Evolutionary conservation across 2,113 vertebrate species (phyloP).

Genomic region (Larimichthys polyactis): DNA sequence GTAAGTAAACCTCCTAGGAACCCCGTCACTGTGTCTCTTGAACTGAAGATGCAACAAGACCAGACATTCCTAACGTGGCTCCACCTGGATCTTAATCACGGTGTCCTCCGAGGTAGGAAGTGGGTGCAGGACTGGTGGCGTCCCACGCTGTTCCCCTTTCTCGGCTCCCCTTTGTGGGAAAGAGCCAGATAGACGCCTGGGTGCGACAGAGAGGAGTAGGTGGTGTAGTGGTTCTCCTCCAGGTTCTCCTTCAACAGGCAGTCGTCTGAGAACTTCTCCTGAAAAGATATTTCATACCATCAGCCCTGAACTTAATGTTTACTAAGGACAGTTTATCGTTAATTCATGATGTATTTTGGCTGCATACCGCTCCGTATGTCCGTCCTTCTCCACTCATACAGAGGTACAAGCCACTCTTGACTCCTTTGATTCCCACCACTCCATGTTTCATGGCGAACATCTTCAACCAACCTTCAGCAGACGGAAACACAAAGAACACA

Average conservation of each 20-base stretch:
- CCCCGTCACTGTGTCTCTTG: background rate
- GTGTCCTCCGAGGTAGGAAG: conserved; percentile 72
- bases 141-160: conserved; percentile 62
- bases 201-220: conserved; percentile 76
- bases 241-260: conserved; percentile 80
- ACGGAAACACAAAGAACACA: background rate
- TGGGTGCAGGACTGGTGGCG: conserved; percentile 75
- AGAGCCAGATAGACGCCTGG: conserved; percentile 76
- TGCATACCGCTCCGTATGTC: conserved; percentile 69
- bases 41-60: too few species aligned
- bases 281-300: conserved; percentile 4
- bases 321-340: background rate
- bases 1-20: background rate
- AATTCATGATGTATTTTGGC: background rate
- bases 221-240: conserved; percentile 82
- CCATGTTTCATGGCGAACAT: conserved; percentile 77
- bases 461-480: conserved; percentile 72
- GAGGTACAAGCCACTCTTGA: conserved; percentile 75
- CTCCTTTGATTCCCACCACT: conserved; percentile 79
- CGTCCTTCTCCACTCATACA: conserved; percentile 76
- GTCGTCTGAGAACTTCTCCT: conserved; percentile 77
- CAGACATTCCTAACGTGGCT: too few species aligned
- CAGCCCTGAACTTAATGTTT: background rate
- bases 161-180: conserved; percentile 71
- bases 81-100: background rate